Evolutionary conservation across 2,888 invertebrate species (phyloP), one percentile per base, ranked within the genome.

Genomic region (Aradus depressus): DNA sequence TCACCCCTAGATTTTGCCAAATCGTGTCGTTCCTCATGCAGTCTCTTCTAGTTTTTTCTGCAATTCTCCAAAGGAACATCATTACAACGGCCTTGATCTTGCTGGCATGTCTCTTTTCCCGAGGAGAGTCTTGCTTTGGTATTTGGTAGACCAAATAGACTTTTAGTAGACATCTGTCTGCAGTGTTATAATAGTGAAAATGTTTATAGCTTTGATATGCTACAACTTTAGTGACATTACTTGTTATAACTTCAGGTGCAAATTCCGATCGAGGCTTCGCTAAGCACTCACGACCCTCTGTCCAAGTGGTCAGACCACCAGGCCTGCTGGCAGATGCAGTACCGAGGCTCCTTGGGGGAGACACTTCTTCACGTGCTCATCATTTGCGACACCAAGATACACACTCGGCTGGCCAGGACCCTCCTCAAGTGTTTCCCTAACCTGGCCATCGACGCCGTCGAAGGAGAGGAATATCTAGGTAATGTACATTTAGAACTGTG

Each of bases 261-360:
- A n/a, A 71, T 90, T 50, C 89, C 89, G 4, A 88, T 90, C 53
- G 89, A 90, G 67, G 86, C 88, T 0, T 86, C 84, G 0, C 70
- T 89, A 0, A 84, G 88, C 21, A 78, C 81, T 0, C 85, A 88
- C 64, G 91, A 92, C 66, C 90, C 91, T 0, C 71, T 91, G 21
- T 84, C 85, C 0, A 85, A 86, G 64, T 90, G 90, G 89, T 74
- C 74, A 56, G 89, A 91, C 65, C 91, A 92, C 68, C 84, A 86
- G 58, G 93, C 93, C 0, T 95, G 96, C 66, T 98, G 97, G 97
- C 90, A 93, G 68, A 88, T 98, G 84, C 87, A 90, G 63, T 90
- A 89, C 65, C 76, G 97, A 10, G 97, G 97, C 0, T 89, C 92
- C 0, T 73, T 97, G 0, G 97, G 97, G 0, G 97, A 98, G 71